Conservation (phyloP, 1,140 invertebrate species). For the Gryllus bimaculatus region DNA sequence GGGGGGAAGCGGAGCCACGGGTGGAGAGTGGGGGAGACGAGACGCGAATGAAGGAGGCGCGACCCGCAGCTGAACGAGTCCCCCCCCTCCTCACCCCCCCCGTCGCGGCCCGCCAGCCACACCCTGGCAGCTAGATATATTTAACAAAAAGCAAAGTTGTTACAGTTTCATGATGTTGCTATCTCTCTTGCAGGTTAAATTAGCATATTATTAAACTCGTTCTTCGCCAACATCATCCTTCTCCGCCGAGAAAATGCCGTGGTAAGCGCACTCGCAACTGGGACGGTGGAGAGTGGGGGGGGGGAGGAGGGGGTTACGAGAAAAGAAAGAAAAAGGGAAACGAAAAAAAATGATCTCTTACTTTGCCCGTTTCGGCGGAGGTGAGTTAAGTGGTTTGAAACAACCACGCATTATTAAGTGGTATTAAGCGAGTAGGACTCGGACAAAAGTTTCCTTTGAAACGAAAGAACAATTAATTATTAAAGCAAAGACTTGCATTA, state of each 20-base stretch:
- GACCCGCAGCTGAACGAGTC: background rate
- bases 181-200: background rate
- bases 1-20: too few relatives aligned
- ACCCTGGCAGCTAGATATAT: background rate
- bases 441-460: background rate
- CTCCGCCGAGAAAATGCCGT: background rate
- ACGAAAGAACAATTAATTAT: conserved; percentile 1
- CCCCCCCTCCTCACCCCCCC: too few relatives aligned
- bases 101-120: too few relatives aligned
- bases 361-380: background rate
- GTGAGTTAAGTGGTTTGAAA: background rate
- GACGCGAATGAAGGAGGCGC: too few relatives aligned
- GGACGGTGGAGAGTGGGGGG: background rate
- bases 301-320: background rate
- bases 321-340: background rate
- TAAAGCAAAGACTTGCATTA: background rate
- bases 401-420: background rate
- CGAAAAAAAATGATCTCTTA: background rate
- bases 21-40: too few relatives aligned
- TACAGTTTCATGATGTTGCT: background rate
- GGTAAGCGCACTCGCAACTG: background rate
- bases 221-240: background rate
- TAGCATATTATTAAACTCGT: background rate
- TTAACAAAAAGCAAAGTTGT: background rate
- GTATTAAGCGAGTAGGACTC: background rate